phyloP scores from a whole-genome alignment of 2,113 vertebrate genomes.

The Callipepla californica region DNA sequence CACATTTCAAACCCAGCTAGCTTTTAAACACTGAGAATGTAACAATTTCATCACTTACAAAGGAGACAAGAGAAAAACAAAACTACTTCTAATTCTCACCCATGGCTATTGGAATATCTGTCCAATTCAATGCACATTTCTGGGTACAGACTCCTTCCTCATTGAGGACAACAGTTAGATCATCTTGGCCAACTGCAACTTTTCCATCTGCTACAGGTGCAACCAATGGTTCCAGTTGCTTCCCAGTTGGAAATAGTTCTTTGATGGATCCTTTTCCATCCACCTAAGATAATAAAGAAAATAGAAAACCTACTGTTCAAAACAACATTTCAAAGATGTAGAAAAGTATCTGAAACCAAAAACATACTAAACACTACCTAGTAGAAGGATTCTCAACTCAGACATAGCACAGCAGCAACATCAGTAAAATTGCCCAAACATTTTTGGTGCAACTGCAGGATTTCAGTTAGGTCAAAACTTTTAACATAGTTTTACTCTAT shows the following conservation, averaged over 20 bases:
- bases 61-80: background rate
- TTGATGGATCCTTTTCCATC: constrained; percentile 96
- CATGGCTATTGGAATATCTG: constrained; percentile 98
- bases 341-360: background rate
- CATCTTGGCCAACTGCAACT: constrained; percentile 97
- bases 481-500: background rate
- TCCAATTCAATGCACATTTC: constrained; percentile 98
- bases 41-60: background rate
- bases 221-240: constrained; percentile 95
- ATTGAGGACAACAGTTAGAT: constrained; percentile 95
- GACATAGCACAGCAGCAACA: background rate
- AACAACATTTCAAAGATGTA: background rate
- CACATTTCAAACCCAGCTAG: background rate
- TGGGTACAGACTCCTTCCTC: constrained; percentile 95
- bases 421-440: background rate
- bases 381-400: background rate
- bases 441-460: background rate
- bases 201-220: constrained; percentile 95
- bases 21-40: background rate
- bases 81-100: constrained; percentile 79
- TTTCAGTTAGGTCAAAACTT: background rate
- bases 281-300: constrained; percentile 81
- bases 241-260: constrained; percentile 98
- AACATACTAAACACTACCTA: background rate
- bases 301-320: background rate